These are phyloP conservation scores for Callyntrura sp. DNA, from an alignment of 2,888 invertebrate species.

Conservation along the genomic window DNA sequence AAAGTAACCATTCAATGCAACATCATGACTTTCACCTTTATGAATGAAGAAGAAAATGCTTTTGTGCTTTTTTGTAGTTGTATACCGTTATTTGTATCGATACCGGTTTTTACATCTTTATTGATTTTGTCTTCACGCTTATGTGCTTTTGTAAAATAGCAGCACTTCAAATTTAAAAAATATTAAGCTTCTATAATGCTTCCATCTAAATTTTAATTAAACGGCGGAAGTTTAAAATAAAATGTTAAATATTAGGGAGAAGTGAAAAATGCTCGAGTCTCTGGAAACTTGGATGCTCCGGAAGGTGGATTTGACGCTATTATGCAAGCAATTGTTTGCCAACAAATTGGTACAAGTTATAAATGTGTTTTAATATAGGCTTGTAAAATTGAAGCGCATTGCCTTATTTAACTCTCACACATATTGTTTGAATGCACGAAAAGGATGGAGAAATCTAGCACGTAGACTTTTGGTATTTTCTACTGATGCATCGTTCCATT, in stretches of 20 bases:
- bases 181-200: slow-evolving; percentile 10
- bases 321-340: slow-evolving; percentile 98
- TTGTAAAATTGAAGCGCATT: too few species aligned
- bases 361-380: too few species aligned
- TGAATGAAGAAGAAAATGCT: too few species aligned
- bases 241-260: slow-evolving; percentile 87
- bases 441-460: slow-evolving; percentile 69
- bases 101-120: too few species aligned
- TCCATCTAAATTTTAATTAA: background rate
- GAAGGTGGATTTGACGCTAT: slow-evolving; percentile 99
- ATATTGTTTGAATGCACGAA: too few species aligned
- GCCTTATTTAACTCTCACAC: too few species aligned
- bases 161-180: background rate
- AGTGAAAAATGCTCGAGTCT: slow-evolving; percentile 94
- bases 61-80: too few species aligned
- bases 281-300: slow-evolving; percentile 98
- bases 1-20: too few species aligned
- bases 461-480: slow-evolving; percentile 86
- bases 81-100: too few species aligned
- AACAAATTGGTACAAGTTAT: slow-evolving; percentile 85
- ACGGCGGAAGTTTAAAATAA: background rate
- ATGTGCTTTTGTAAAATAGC: background rate
- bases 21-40: too few species aligned
- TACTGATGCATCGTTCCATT: slow-evolving; percentile 99
- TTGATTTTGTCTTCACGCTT: background rate